phyloP scores from a whole-genome alignment of 2,113 vertebrate genomes.

The Colistium nudipinnis region DNA sequence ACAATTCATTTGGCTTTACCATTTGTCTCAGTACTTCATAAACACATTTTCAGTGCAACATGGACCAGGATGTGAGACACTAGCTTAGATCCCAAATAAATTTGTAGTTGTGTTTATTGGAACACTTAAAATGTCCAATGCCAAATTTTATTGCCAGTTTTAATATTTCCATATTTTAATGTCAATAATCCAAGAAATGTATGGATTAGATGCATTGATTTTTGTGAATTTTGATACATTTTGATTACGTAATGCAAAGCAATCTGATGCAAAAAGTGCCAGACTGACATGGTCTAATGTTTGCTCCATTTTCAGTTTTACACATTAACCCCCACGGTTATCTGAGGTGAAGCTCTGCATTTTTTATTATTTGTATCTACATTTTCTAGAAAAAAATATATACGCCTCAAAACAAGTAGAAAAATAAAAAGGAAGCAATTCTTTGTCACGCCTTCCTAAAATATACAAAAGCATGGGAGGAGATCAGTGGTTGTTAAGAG shows the following conservation, averaged over 20 bases:
- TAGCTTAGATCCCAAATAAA: background rate
- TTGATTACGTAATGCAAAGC: constrained; percentile 1
- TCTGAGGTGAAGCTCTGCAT: background rate
- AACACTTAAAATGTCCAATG: background rate
- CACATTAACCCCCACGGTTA: constrained; percentile 2
- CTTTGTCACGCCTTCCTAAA: constrained; percentile 38
- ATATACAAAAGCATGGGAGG: constrained; percentile 49
- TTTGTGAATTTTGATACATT: background rate
- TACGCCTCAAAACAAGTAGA: constrained; percentile 54
- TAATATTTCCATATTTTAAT: background rate
- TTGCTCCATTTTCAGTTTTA: background rate
- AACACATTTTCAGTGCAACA: background rate
- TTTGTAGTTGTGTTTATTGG: background rate
- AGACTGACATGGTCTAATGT: background rate
- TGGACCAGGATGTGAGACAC: background rate
- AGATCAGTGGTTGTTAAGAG: constrained; percentile 54
- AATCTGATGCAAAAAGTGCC: constrained; percentile 11
- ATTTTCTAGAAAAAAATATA: constrained; percentile 78
- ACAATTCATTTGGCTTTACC: background rate
- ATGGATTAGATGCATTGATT: background rate
- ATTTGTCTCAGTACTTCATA: background rate
- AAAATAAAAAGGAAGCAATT: constrained; percentile 65
- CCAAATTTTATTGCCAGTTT: background rate
- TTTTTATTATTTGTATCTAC: constrained; percentile 22
- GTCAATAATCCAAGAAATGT: background rate